These are phyloP conservation scores for Penaeus chinensis DNA, from an alignment of 1,140 invertebrate species.

Conservation along the genomic window DNA sequence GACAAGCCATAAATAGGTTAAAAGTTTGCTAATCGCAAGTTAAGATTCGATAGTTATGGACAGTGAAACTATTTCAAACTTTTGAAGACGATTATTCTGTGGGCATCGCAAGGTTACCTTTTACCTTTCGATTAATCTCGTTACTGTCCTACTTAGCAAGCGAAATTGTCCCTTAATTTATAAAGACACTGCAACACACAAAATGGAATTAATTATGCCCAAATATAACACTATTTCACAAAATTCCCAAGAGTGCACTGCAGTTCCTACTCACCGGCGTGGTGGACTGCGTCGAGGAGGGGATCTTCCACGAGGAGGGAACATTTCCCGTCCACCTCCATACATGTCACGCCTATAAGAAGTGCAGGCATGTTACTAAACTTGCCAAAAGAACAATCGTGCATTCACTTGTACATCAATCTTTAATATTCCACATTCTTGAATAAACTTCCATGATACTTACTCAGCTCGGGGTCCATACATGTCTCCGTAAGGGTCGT, in stretches of 20 bases:
- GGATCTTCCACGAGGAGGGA: slow-evolving; percentile 49
- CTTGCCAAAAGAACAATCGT: neutral
- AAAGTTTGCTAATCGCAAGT: slow-evolving; percentile 36
- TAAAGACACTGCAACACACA: slow-evolving; percentile 44
- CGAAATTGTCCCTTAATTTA: slow-evolving; percentile 43
- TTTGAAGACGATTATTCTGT: neutral
- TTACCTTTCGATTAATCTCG: slow-evolving; percentile 28
- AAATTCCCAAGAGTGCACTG: neutral
- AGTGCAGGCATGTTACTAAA: neutral
- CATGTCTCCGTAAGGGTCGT: slow-evolving; percentile 57
- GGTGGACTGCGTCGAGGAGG: slow-evolving; percentile 54
- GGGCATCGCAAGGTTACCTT: slow-evolving; percentile 41
- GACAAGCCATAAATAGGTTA: slow-evolving; percentile 42
- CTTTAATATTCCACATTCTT: no score
- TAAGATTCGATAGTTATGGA: neutral
- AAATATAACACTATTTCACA: neutral
- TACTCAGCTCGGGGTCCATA: slow-evolving; percentile 55
- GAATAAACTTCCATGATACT: neutral
- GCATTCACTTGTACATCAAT: neutral
- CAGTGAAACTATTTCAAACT: slow-evolving; percentile 1
- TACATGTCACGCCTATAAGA: slow-evolving; percentile 50
- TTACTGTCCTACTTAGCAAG: slow-evolving; percentile 21
- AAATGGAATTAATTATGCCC: slow-evolving; percentile 36
- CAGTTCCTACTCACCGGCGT: slow-evolving; percentile 45
- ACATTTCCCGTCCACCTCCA: slow-evolving; percentile 52